Conservation (phyloP, 2,113 vertebrate genomes). For the Zosterops pallidus region DNA sequence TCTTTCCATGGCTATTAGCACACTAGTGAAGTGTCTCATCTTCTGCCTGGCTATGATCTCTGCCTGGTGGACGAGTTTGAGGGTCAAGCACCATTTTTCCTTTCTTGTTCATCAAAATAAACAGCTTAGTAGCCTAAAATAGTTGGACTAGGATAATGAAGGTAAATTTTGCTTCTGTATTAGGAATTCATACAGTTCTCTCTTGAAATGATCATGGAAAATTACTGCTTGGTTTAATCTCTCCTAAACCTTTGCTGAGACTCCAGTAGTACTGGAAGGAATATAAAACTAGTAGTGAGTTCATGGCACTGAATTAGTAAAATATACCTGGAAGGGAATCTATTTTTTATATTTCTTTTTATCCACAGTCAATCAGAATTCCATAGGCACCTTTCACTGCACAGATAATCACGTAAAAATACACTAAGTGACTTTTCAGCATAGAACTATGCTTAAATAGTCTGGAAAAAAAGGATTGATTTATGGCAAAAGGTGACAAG, state of each 20-base stretch:
- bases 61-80: neutral
- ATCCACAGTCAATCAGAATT: neutral
- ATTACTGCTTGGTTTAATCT: neutral
- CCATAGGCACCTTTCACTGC: neutral
- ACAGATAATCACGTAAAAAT: neutral
- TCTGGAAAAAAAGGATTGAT: neutral
- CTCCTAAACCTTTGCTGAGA: neutral
- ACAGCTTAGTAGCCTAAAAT: neutral
- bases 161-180: neutral
- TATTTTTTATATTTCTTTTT: neutral
- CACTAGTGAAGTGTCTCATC: fast-evolving
- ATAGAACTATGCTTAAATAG: neutral
- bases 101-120: neutral
- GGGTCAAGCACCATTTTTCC: neutral
- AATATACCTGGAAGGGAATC: neutral
- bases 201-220: neutral
- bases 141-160: neutral
- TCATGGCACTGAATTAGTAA: neutral
- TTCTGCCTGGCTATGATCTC: neutral
- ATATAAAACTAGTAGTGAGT: neutral
- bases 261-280: neutral
- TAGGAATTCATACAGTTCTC: neutral
- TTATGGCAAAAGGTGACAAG: constrained; percentile 36
- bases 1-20: neutral
- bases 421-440: neutral